Evolutionary conservation across 2,888 invertebrate species (phyloP).

Genomic region (Andrena flavipes): DNA sequence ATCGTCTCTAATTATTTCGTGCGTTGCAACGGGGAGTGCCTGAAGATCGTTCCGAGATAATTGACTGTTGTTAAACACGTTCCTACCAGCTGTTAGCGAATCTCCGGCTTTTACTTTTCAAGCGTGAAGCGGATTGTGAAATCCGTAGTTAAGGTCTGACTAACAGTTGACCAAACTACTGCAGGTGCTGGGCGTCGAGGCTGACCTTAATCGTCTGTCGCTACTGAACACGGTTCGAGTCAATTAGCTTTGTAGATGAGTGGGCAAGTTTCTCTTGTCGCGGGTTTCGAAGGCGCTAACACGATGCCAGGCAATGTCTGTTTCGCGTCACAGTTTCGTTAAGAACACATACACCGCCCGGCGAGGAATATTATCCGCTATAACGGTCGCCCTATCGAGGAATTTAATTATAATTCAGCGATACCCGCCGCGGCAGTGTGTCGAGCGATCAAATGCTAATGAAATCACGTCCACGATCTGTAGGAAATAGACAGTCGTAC

Average conservation of each 20-base stretch:
- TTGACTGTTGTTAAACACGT: not conserved
- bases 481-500: conserved; percentile 65
- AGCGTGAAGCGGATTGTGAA: not conserved
- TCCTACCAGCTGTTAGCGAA: not conserved
- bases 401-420: conserved; percentile 79
- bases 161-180: not conserved
- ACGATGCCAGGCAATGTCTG: too few relatives aligned
- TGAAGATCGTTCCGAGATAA: not conserved
- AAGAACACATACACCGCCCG: not conserved
- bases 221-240: not conserved
- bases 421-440: conserved; percentile 60
- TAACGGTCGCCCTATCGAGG: conserved; percentile 52
- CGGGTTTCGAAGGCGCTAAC: not conserved
- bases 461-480: conserved; percentile 73
- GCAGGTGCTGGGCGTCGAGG: not conserved
- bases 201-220: not conserved
- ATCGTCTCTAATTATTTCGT: too few relatives aligned
- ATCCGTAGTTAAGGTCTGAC: conserved; percentile 5
- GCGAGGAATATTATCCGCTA: conserved; percentile 26
- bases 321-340: too few relatives aligned
- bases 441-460: conserved; percentile 78
- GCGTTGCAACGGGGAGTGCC: too few relatives aligned
- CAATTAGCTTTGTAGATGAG: conserved; percentile 1
- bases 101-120: not conserved
- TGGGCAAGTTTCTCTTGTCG: not conserved